Evolutionary conservation across 2,113 vertebrate genomes (phyloP).

Genomic region (Peromyscus maniculatus): DNA sequence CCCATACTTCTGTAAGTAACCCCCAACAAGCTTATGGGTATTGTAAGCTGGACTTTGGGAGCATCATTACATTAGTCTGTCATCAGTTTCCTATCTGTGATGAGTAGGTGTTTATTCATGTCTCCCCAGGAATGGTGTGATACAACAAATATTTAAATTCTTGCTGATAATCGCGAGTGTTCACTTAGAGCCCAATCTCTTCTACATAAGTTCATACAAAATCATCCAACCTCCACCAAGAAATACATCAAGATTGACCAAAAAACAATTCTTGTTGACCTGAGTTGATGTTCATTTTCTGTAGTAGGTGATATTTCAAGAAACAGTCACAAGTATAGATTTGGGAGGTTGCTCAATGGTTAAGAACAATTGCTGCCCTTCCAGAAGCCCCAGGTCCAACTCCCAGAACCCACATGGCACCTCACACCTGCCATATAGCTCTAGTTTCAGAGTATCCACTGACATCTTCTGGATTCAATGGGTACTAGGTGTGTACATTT

Average conservation of each 20-base stretch:
- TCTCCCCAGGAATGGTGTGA: background rate
- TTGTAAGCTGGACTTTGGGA: background rate
- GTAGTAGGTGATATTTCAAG: background rate
- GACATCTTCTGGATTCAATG: background rate
- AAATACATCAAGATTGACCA: background rate
- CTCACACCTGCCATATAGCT: background rate
- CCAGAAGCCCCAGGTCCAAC: background rate
- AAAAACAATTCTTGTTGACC: slow-evolving; percentile 25
- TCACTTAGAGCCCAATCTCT: background rate
- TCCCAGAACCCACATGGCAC: background rate
- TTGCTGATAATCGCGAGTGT: background rate
- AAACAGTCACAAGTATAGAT: background rate
- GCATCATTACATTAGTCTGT: background rate
- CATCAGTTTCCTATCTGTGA: background rate
- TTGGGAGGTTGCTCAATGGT: background rate
- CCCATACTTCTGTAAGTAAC: background rate
- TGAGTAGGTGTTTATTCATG: background rate
- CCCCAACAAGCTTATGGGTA: background rate
- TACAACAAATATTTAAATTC: slow-evolving; percentile 11
- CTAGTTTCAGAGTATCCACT: background rate
- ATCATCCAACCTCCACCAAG: background rate
- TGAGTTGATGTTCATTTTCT: slow-evolving; percentile 6
- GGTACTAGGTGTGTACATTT: background rate
- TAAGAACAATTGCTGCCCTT: background rate
- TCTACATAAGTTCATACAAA: background rate